phyloP scores from a whole-genome alignment of 2,797 vertebrate genomes.

The Amniataba percoides region DNA sequence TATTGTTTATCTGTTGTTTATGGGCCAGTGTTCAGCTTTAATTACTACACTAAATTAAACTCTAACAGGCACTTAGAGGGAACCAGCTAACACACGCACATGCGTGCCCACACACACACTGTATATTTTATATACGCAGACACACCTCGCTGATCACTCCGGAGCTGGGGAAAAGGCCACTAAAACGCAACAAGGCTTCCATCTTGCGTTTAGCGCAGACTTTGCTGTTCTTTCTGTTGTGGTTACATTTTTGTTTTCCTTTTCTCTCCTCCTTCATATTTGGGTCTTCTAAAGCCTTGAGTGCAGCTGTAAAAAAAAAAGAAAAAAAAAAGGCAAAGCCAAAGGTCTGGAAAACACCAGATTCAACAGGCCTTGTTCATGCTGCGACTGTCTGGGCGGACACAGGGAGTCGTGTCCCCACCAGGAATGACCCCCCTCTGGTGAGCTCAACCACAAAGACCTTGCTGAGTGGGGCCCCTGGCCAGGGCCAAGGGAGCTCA shows the following conservation, averaged over 20 bases:
- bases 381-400: conserved; percentile 52
- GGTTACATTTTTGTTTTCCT: conserved; percentile 33
- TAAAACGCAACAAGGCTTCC: conserved; percentile 75
- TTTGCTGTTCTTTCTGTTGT: conserved; percentile 45
- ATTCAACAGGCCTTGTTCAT: conserved; percentile 67
- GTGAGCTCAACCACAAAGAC: conserved; percentile 79
- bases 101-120: conserved; percentile 33
- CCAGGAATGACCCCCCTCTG: conserved; percentile 73
- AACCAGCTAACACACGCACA: conserved; percentile 76
- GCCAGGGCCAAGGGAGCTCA: conserved; percentile 69
- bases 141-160: conserved; percentile 83
- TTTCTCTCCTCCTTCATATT: conserved; percentile 27
- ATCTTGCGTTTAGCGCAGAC: conserved; percentile 72
- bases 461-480: conserved; percentile 75
- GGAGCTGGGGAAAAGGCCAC: conserved; percentile 52
- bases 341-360: conserved; percentile 60
- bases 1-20: conserved; percentile 99
- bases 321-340: conserved; percentile 29
- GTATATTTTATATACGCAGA: conserved; percentile 68
- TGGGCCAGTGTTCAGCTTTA: conserved; percentile 99
- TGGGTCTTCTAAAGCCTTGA: conserved; percentile 16
- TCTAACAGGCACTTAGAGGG: conserved; percentile 97
- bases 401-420: conserved; percentile 66
- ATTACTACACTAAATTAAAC: conserved; percentile 99
- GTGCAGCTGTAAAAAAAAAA: conserved; percentile 3